A percentile compares a stretch with the other conserved stretches of the same genome.
These are phyloP conservation scores for Phortica variegata DNA, from an alignment of 1,140 invertebrate species.

Conservation along the genomic window DNA sequence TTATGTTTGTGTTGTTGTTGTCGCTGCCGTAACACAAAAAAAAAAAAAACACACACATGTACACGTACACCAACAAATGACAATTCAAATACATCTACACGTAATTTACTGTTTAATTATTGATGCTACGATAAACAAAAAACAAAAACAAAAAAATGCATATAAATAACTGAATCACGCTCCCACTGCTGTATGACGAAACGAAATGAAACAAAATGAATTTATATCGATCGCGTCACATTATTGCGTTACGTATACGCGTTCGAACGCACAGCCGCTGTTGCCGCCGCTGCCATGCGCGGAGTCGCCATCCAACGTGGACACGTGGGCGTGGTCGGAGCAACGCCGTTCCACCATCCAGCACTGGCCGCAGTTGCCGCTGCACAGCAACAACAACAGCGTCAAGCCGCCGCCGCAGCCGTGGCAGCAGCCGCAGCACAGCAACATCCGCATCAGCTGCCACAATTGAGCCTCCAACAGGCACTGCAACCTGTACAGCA, in stretches of 20 bases:
- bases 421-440: constrained; percentile 60
- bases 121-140: constrained; percentile 25
- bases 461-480: constrained; percentile 32
- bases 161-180: constrained; percentile 7
- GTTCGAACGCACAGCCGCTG: constrained; percentile 40
- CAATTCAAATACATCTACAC: no score
- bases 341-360: constrained; percentile 63
- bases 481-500: constrained; percentile 37
- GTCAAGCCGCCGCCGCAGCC: constrained; percentile 65
- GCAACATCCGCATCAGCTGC: constrained; percentile 50
- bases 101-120: no score
- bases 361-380: constrained; percentile 63
- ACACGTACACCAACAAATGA: no score
- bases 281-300: constrained; percentile 66
- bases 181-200: no score
- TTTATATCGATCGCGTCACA: neutral
- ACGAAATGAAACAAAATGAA: neutral
- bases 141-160: constrained; percentile 21
- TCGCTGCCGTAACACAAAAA: constrained; percentile 2
- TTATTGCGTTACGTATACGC: neutral
- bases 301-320: constrained; percentile 72
- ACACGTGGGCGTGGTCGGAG: constrained; percentile 59
- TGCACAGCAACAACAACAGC: constrained; percentile 63
- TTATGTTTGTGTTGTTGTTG: no score
- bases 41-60: constrained; percentile 28